phyloP scores from a whole-genome alignment of 2,113 vertebrate genomes.

The Epinephelus fuscoguttatus region DNA sequence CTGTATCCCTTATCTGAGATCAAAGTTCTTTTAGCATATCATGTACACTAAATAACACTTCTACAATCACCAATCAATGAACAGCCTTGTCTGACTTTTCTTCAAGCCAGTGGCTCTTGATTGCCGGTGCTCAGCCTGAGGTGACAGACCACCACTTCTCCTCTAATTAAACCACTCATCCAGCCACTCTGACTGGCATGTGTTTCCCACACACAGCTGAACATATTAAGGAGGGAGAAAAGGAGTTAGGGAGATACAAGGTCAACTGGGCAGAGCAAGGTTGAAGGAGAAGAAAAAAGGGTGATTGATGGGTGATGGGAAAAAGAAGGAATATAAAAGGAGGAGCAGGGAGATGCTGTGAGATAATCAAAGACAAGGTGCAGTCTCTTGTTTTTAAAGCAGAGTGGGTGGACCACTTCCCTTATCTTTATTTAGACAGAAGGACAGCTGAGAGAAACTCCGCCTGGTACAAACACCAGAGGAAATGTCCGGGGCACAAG shows the following conservation, averaged over 20 bases:
- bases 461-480: neutral
- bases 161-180: slow-evolving; percentile 75
- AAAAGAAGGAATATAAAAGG: slow-evolving; percentile 5
- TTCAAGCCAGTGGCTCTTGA: slow-evolving; percentile 58
- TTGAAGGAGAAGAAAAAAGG: slow-evolving; percentile 2
- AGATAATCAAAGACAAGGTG: slow-evolving; percentile 39
- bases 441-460: slow-evolving; percentile 7
- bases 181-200: slow-evolving; percentile 54
- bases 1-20: slow-evolving; percentile 59
- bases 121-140: slow-evolving; percentile 58
- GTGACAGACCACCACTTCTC: slow-evolving; percentile 64
- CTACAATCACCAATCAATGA: slow-evolving; percentile 67
- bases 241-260: slow-evolving; percentile 16
- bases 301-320: slow-evolving; percentile 34
- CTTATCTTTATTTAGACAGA: slow-evolving; percentile 53
- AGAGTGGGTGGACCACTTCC: slow-evolving; percentile 22
- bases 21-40: slow-evolving; percentile 54
- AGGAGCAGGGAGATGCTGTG: slow-evolving; percentile 10
- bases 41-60: slow-evolving; percentile 50
- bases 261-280: slow-evolving; percentile 24
- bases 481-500: neutral
- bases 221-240: slow-evolving; percentile 33
- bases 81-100: slow-evolving; percentile 57
- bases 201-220: slow-evolving; percentile 59
- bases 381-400: slow-evolving; percentile 12